Evolutionary conservation across 2,113 vertebrate species (phyloP).

Genomic region (Thymallus thymallus): DNA sequence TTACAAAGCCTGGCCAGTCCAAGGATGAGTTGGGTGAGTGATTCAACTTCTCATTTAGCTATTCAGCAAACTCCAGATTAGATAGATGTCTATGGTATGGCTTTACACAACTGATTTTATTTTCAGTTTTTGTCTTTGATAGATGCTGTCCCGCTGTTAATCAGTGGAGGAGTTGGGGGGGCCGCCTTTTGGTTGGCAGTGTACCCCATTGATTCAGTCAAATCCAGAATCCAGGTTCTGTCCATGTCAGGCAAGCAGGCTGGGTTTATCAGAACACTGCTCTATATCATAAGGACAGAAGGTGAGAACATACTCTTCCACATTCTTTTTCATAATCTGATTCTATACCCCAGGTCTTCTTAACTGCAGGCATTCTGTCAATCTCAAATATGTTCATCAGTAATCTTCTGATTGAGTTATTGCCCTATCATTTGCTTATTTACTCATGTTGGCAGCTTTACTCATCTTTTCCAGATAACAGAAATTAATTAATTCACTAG

Average conservation of each 20-base stretch:
- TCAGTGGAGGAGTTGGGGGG: constrained; percentile 55
- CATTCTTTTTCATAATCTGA: no score
- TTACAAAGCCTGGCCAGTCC: constrained; percentile 38
- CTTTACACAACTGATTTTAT: no score
- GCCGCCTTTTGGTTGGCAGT: constrained; percentile 56
- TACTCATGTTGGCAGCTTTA: no score
- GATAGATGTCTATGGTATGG: no score
- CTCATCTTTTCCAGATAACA: no score
- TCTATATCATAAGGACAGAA: constrained; percentile 48
- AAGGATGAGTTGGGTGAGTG: constrained; percentile 41
- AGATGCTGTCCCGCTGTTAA: constrained; percentile 49
- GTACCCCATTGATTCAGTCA: constrained; percentile 62
- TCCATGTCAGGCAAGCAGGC: constrained; percentile 35
- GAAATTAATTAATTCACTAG: no score
- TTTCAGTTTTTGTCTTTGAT: not conserved
- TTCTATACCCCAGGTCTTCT: no score
- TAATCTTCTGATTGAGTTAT: no score
- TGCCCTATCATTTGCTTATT: no score
- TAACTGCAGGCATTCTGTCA: no score
- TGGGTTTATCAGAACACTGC: constrained; percentile 48
- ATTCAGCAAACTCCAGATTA: no score
- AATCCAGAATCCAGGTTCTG: constrained; percentile 61
- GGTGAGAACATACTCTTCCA: constrained; percentile 27
- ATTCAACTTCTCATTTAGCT: not conserved
- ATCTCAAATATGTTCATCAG: no score